A percentile compares a stretch with the other conserved stretches of the same genome.
These are phyloP conservation scores for Polydrusus cervinus DNA, from an alignment of 2,888 invertebrate genomes.

Conservation along the genomic window DNA sequence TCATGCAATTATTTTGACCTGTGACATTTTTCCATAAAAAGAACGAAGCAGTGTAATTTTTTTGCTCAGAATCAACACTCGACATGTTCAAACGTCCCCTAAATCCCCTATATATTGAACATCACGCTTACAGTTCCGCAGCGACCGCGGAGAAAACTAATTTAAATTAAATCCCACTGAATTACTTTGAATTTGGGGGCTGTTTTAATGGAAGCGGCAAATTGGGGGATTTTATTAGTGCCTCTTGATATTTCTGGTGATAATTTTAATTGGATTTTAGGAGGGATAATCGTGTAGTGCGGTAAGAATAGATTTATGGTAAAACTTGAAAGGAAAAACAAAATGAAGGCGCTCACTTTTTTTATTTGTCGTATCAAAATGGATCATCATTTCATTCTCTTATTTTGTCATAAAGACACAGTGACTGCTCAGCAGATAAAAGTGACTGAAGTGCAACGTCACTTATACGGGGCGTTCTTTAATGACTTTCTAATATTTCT, in stretches of 20 bases:
- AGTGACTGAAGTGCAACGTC: too few relatives aligned
- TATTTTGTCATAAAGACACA: too few relatives aligned
- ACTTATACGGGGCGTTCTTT: too few relatives aligned
- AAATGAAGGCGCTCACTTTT: background rate
- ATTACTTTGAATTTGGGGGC: constrained; percentile 73
- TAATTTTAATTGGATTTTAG: constrained; percentile 54
- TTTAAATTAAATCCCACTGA: constrained; percentile 85
- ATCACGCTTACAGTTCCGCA: constrained; percentile 58
- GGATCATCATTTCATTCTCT: too few relatives aligned
- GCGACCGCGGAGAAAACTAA: constrained; percentile 75
- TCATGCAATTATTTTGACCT: too few relatives aligned
- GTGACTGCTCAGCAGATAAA: too few relatives aligned
- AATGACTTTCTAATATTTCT: too few relatives aligned
- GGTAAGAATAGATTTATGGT: constrained; percentile 48
- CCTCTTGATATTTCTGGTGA: constrained; percentile 51
- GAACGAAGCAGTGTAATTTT: background rate
- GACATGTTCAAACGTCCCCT: constrained; percentile 58
- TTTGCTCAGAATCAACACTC: constrained; percentile 3
- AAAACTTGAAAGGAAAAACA: background rate
- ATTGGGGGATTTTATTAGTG: constrained; percentile 56
- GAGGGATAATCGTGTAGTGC: constrained; percentile 37
- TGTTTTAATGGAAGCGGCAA: constrained; percentile 54
- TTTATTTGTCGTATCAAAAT: too few relatives aligned
- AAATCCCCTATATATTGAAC: constrained; percentile 65
- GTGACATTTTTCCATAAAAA: too few relatives aligned